A percentile compares a stretch with the other conserved stretches of the same genome.
Evolutionary conservation across 2,888 invertebrate genomes (phyloP).

Genomic region (Malacosoma neustria): DNA sequence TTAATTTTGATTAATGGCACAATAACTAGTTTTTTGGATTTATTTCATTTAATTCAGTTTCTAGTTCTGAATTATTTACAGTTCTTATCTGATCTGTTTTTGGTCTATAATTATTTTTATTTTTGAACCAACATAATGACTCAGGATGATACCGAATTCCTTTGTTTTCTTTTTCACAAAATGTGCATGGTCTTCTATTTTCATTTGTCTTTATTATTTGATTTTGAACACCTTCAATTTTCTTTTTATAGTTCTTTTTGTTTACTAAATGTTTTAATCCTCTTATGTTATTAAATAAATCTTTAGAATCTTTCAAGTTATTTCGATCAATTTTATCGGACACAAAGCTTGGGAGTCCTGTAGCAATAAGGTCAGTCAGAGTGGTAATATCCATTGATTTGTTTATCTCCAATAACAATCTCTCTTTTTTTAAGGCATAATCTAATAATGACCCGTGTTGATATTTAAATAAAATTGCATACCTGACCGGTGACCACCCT

Average conservation of each 20-base stretch:
- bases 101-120: conserved; percentile 2
- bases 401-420: conserved; percentile 10
- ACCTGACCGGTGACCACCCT: conserved; percentile 15
- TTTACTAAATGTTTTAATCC: conserved; percentile 7
- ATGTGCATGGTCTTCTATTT: conserved; percentile 10
- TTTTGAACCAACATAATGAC: conserved; percentile 11
- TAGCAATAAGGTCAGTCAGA: conserved; percentile 8
- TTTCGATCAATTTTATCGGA: conserved; percentile 12
- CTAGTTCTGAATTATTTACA: conserved; percentile 13
- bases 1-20: conserved; percentile 14
- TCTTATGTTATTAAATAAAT: conserved; percentile 10
- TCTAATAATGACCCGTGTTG: conserved; percentile 10
- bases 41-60: conserved; percentile 12
- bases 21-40: conserved; percentile 17
- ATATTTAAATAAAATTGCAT: conserved; percentile 16
- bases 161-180: conserved; percentile 10
- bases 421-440: conserved; percentile 15
- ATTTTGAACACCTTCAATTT: too few relatives aligned
- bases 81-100: conserved; percentile 4
- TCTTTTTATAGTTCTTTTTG: conserved; percentile 2
- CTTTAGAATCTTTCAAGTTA: conserved; percentile 8
- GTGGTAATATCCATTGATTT: conserved; percentile 4
- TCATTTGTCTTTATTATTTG: conserved; percentile 1
- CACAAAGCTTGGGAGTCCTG: conserved; percentile 11
- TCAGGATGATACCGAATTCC: conserved; percentile 12